phyloP scores from a whole-genome alignment of 2,113 vertebrate species.

The Bubo scandiacus region DNA sequence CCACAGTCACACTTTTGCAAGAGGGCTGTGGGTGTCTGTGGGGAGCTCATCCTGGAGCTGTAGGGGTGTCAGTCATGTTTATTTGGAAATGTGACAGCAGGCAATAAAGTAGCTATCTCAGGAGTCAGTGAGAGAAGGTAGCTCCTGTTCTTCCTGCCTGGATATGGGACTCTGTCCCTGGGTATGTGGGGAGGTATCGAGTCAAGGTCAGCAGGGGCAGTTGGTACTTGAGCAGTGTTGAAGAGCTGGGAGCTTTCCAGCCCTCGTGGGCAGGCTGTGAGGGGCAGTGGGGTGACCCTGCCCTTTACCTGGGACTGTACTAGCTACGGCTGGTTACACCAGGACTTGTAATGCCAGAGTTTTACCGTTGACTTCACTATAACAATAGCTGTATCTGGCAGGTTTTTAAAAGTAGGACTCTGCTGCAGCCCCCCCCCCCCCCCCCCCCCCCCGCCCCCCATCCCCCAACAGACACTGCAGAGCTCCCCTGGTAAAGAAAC shows the following conservation, averaged over 20 bases:
- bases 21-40: too few relatives aligned
- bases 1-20: rapidly evolving
- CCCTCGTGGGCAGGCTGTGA: rapidly evolving
- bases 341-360: not conserved
- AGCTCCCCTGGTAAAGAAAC: not conserved
- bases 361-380: not conserved
- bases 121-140: not conserved
- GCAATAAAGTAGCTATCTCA: not conserved
- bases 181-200: not conserved
- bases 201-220: rapidly evolving
- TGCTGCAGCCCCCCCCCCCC: not conserved
- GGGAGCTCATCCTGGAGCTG: not conserved
- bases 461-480: not conserved
- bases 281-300: not conserved
- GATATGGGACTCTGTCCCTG: not conserved
- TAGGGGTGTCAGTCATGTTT: rapidly evolving
- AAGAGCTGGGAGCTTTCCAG: not conserved
- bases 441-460: too few relatives aligned
- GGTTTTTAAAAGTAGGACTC: not conserved
- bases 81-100: not conserved
- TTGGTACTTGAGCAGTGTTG: not conserved
- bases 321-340: not conserved
- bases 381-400: not conserved
- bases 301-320: not conserved
- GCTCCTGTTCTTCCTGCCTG: not conserved